phyloP scores from a whole-genome alignment of 2,888 invertebrate genomes.

The Sicus ferrugineus region DNA sequence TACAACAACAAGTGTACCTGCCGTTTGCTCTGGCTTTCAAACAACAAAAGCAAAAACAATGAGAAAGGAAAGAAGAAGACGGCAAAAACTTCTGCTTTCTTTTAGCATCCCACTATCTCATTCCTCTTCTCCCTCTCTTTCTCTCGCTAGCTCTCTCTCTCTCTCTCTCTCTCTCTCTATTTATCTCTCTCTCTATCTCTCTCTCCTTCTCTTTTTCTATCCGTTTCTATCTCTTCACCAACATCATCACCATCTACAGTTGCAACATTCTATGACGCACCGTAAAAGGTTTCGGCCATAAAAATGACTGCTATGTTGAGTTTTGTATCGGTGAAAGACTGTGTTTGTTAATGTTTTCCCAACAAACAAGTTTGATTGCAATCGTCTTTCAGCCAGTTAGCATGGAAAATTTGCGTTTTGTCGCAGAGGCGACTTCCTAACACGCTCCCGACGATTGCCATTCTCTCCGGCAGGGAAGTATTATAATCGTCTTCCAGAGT shows the following conservation, averaged over 20 bases:
- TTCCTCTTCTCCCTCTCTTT: neutral
- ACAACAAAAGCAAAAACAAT: neutral
- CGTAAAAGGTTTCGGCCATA: constrained; percentile 13
- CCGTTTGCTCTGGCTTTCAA: neutral
- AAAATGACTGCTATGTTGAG: neutral
- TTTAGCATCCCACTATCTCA: neutral
- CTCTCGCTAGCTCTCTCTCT: too few relatives aligned
- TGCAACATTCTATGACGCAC: neutral
- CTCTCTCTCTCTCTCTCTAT: neutral
- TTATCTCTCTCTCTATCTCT: neutral
- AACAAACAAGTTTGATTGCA: too few relatives aligned
- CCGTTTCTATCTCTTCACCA: neutral
- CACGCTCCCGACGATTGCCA: too few relatives aligned
- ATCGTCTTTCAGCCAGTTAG: too few relatives aligned
- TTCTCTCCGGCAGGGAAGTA: too few relatives aligned
- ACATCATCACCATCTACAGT: neutral
- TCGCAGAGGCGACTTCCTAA: too few relatives aligned
- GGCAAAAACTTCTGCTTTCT: neutral
- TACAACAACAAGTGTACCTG: neutral
- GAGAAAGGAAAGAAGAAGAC: neutral
- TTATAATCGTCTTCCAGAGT: too few relatives aligned
- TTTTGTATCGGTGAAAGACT: neutral
- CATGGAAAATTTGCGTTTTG: too few relatives aligned
- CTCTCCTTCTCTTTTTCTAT: neutral
- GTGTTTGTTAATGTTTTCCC: neutral